Evolutionary conservation across 2,888 invertebrate species (phyloP), one percentile per base, ranked within the genome.

Genomic region (Drosophila pegasa): DNA sequence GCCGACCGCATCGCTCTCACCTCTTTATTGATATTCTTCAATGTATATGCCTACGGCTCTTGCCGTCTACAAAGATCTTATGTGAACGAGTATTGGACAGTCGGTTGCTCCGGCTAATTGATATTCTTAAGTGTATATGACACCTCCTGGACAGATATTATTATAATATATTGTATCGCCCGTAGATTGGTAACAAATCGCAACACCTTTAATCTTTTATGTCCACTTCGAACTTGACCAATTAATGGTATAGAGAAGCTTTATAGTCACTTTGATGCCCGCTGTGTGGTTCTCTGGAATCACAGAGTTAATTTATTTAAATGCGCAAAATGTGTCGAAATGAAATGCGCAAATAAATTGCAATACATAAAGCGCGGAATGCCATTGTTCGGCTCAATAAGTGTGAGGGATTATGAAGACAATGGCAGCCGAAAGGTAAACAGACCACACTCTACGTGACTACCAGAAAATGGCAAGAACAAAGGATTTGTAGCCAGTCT

Each of bases 281-380:
- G 25, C 3, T 43, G 25, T 43, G 43, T 45, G 38, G 29, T 29
- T 52, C 31, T 41, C 40, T 48, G 22, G 37, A 16, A 33, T 43
- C 29, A 47, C 43, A 25, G 52, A n/a, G n/a, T 25, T 52, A 75
- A 76, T 51, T 33, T 50, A 16, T n/a, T 35, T 50, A 79, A 76
- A 62, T 70, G 61, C 65, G 59, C 71, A 70, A 82, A 71, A 78
- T 71, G 64, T 82, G 43, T 69, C 64, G 64, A 60, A 75, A 78
- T 75, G 62, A 52, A 71, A 71, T 82, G 73, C 61, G 74, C 80
- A 66, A 79, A 75, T 45, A 67, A 60, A 56, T 20, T 43, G 43
- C 54, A 58, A 54, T 41, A 7, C n/a, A 67, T 67, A 54, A 60
- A 60, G 10, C 25, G 35, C 14, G 48, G 38, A 60, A 73, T 73